phyloP scores from a whole-genome alignment of 2,888 invertebrate genomes.

The Didymodactylos carnosus region DNA sequence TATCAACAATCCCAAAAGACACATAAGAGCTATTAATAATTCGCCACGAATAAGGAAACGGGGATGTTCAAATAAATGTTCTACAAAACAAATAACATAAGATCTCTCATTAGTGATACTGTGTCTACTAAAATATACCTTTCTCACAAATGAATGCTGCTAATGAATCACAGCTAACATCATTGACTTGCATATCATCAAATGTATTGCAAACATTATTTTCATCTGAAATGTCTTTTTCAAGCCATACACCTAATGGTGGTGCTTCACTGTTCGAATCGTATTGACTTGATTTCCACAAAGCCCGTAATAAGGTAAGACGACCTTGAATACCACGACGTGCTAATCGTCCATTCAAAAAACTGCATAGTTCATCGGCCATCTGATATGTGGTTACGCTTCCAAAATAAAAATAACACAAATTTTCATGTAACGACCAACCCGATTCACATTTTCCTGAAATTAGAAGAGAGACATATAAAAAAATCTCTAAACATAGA shows the following conservation, averaged over 20 bases:
- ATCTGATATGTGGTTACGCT: conserved; percentile 2
- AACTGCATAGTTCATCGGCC: conserved; percentile 2
- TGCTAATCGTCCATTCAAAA: conserved; percentile 3
- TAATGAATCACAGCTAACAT: neutral
- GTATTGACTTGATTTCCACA: conserved; percentile 1
- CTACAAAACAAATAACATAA: too few relatives aligned
- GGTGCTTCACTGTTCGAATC: conserved; percentile 6
- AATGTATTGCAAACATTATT: neutral
- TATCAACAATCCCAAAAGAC: neutral
- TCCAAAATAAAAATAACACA: conserved; percentile 11
- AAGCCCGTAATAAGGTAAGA: neutral
- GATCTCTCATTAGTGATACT: too few relatives aligned
- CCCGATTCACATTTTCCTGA: conserved; percentile 11
- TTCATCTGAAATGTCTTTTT: neutral
- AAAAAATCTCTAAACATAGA: too few relatives aligned
- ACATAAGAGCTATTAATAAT: neutral
- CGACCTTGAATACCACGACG: conserved; percentile 2
- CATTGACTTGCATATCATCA: conserved; percentile 2
- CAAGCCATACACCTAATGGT: neutral
- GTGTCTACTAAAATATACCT: neutral
- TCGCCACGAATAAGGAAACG: neutral
- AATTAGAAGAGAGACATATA: neutral
- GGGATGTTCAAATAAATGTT: neutral
- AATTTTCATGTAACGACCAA: conserved; percentile 4
- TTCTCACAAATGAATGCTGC: conserved; percentile 12